These are phyloP conservation scores for Chrysina gloriosa DNA, from an alignment of 2,888 invertebrate species.

Conservation along the genomic window DNA sequence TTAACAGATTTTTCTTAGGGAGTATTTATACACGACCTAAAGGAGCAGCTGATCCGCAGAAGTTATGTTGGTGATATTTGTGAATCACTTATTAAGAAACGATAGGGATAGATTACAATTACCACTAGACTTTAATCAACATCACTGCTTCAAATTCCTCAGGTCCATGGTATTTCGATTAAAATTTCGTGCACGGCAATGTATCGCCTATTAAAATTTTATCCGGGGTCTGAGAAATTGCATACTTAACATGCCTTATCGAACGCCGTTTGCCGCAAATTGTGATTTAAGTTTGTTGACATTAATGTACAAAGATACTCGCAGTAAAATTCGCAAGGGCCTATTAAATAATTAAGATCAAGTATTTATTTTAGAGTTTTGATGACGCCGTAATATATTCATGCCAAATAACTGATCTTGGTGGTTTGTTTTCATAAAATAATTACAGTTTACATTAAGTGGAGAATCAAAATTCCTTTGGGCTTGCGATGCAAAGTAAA, in stretches of 20 bases:
- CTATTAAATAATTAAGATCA: slow-evolving; percentile 24
- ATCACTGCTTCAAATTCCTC: too few relatives aligned
- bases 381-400: neutral
- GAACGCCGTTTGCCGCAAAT: neutral
- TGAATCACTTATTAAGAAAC: too few relatives aligned
- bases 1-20: too few relatives aligned
- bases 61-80: too few relatives aligned
- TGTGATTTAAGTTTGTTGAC: slow-evolving; percentile 3
- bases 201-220: slow-evolving; percentile 14
- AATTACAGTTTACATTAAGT: neutral
- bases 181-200: neutral
- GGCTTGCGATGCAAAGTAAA: neutral
- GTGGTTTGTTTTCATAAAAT: neutral
- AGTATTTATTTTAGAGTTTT: slow-evolving; percentile 3
- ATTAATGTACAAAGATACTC: slow-evolving; percentile 12
- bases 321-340: neutral
- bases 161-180: too few relatives aligned
- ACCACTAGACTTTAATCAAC: too few relatives aligned
- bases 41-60: too few relatives aligned
- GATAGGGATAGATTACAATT: too few relatives aligned
- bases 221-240: slow-evolving; percentile 6
- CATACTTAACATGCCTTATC: neutral
- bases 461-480: neutral
- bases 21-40: too few relatives aligned
- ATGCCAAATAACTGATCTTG: neutral